phyloP scores from a whole-genome alignment of 2,888 invertebrate genomes.

The Eupithecia subfuscata region DNA sequence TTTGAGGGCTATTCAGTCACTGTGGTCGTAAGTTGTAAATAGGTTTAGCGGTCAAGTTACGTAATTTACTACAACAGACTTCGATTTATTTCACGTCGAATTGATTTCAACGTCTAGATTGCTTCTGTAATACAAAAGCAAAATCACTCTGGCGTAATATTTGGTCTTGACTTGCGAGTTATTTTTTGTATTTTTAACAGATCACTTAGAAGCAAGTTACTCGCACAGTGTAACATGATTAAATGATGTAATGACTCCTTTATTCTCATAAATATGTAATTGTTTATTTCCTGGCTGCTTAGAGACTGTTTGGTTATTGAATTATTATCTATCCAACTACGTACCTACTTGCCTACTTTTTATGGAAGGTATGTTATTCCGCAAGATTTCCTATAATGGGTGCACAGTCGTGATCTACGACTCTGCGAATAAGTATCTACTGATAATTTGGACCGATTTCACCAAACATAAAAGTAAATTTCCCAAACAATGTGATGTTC shows the following conservation, averaged over 20 bases:
- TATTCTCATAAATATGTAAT: constrained; percentile 20
- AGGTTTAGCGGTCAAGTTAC: constrained; percentile 53
- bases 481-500: not conserved
- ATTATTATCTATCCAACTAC: constrained; percentile 25
- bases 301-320: constrained; percentile 20
- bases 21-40: constrained; percentile 46
- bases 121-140: constrained; percentile 33
- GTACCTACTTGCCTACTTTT: not conserved
- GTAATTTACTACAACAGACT: constrained; percentile 51
- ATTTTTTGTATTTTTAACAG: constrained; percentile 16
- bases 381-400: not conserved
- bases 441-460: not conserved
- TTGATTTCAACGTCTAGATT: constrained; percentile 55
- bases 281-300: constrained; percentile 25
- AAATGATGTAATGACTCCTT: constrained; percentile 15
- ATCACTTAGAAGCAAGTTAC: not conserved
- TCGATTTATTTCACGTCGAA: constrained; percentile 54
- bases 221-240: constrained; percentile 15
- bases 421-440: not conserved
- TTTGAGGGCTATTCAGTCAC: constrained; percentile 49
- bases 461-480: not conserved
- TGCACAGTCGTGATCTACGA: not conserved
- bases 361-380: constrained; percentile 4
- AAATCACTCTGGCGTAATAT: constrained; percentile 19
- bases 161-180: constrained; percentile 10